Conservation (phyloP, 2,888 invertebrate genomes). For the Hofmannophila pseudospretella region DNA sequence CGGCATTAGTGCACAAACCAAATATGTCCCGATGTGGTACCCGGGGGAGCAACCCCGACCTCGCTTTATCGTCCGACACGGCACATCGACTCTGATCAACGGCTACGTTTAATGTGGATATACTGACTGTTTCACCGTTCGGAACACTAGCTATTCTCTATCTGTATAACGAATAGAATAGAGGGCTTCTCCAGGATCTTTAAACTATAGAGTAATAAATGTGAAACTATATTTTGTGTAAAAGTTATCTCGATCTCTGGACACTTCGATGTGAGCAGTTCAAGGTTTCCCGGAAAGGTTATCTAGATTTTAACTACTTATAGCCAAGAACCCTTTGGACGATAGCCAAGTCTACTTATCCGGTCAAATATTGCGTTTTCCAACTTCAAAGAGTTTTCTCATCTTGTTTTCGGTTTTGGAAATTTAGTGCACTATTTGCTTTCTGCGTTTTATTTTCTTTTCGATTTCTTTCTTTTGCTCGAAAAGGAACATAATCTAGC, state of each 20-base stretch:
- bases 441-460: conserved; percentile 8
- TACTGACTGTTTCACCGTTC: background rate
- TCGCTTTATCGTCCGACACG: conserved; percentile 1
- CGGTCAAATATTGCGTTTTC: conserved; percentile 21
- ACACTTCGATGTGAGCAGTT: conserved; percentile 34
- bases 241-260: background rate
- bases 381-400: conserved; percentile 6
- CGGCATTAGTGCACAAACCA: background rate
- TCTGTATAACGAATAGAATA: too few relatives aligned
- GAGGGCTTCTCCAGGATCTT: too few relatives aligned
- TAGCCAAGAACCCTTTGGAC: conserved; percentile 46
- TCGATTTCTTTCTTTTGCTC: background rate
- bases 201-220: too few relatives aligned
- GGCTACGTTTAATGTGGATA: background rate
- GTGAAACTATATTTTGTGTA: too few relatives aligned
- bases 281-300: conserved; percentile 33
- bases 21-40: background rate
- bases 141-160: too few relatives aligned
- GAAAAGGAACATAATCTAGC: conserved; percentile 8
- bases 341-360: conserved; percentile 33
- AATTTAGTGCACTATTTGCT: conserved; percentile 6
- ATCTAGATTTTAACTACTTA: conserved; percentile 27
- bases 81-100: conserved; percentile 2
- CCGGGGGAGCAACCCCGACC: conserved; percentile 1
- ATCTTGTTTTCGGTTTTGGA: background rate